phyloP scores from a whole-genome alignment of 2,797 vertebrate species.

The Crenichthys baileyi region DNA sequence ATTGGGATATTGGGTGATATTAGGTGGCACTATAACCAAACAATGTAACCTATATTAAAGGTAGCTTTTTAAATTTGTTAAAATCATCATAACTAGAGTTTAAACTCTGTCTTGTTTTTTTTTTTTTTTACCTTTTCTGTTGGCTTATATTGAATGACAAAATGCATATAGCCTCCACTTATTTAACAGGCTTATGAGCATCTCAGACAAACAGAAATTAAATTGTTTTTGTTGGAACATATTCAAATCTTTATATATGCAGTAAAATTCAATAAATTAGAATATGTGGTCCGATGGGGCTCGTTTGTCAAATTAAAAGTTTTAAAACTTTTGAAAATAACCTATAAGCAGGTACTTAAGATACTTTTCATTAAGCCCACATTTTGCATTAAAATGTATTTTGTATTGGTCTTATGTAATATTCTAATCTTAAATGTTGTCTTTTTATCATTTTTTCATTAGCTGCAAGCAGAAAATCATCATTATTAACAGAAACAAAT shows the following conservation, averaged over 20 bases:
- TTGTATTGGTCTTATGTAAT: neutral
- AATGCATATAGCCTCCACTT: neutral
- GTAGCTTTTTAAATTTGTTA: neutral
- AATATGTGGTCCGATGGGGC: neutral
- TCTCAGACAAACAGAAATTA: neutral
- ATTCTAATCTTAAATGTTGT: neutral
- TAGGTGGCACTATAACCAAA: neutral
- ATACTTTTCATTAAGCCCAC: neutral
- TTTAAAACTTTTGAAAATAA: neutral
- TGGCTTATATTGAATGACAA: neutral
- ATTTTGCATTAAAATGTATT: neutral
- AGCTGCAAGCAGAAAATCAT: neutral
- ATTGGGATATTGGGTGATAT: conserved; percentile 9
- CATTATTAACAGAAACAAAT: neutral
- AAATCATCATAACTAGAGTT: neutral
- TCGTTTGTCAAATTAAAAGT: neutral
- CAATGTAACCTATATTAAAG: neutral
- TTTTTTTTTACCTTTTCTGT: neutral
- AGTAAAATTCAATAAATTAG: neutral
- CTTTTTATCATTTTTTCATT: neutral
- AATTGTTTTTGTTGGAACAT: neutral
- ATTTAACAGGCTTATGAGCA: neutral
- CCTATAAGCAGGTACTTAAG: neutral
- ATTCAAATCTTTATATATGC: neutral
- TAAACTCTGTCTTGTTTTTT: neutral